A percentile compares a stretch with the other conserved stretches of the same genome.
Conservation (phyloP, 2,113 vertebrate genomes). For the Polypterus senegalus region DNA sequence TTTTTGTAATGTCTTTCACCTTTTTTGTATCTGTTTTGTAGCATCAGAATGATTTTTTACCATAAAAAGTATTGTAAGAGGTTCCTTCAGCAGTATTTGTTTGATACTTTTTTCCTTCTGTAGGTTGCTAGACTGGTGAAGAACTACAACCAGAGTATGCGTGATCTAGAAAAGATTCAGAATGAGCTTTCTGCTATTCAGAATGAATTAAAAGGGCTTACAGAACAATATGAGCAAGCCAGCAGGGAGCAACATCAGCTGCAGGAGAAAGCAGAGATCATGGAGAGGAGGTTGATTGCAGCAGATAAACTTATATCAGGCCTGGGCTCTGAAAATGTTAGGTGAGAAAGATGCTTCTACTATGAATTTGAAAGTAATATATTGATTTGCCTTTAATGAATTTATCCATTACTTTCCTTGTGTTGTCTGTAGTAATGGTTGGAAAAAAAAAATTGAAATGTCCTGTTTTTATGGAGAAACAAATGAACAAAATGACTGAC, state of each 20-base stretch:
- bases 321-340: conserved; percentile 78
- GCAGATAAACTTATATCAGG: conserved; percentile 90
- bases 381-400: too few relatives aligned
- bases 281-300: conserved; percentile 76
- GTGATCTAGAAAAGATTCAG: conserved; percentile 73
- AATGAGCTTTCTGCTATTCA: conserved; percentile 63
- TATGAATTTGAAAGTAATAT: too few relatives aligned
- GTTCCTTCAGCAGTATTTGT: too few relatives aligned
- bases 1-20: too few relatives aligned
- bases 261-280: conserved; percentile 82
- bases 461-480: too few relatives aligned
- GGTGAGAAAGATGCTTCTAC: conserved; percentile 39
- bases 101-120: background rate
- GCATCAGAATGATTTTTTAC: too few relatives aligned
- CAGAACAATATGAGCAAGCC: conserved; percentile 65
- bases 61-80: too few relatives aligned
- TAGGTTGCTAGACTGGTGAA: conserved; percentile 81
- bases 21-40: too few relatives aligned
- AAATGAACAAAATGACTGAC: too few relatives aligned
- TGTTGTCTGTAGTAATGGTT: too few relatives aligned
- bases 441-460: too few relatives aligned
- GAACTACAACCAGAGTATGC: conserved; percentile 70
- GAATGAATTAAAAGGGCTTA: conserved; percentile 63
- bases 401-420: too few relatives aligned
- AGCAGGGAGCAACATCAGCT: conserved; percentile 69